Conservation (phyloP, 2,113 vertebrate species). For the Oncorhynchus tshawytscha region DNA sequence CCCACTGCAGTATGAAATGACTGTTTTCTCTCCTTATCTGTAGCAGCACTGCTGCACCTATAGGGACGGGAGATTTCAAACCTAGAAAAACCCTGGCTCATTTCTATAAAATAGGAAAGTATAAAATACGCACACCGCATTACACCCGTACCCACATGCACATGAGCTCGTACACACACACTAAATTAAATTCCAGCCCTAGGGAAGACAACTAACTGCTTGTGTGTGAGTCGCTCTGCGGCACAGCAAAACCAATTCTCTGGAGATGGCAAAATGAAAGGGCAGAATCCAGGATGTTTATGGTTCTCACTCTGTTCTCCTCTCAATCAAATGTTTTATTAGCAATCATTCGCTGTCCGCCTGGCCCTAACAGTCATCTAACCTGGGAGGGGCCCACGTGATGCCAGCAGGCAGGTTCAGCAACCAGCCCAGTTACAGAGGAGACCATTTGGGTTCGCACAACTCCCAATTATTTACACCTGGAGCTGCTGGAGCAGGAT, state of each 20-base stretch:
- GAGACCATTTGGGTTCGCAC: slow-evolving; percentile 28
- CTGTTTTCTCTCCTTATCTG: slow-evolving; percentile 41
- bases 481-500: slow-evolving; percentile 32
- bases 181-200: slow-evolving; percentile 79
- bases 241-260: slow-evolving; percentile 76
- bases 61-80: slow-evolving; percentile 26
- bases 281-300: slow-evolving; percentile 76
- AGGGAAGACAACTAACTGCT: slow-evolving; percentile 73
- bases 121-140: slow-evolving; percentile 21
- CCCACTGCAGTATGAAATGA: slow-evolving; percentile 45
- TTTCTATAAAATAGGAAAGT: slow-evolving; percentile 21
- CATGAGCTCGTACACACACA: not conserved
- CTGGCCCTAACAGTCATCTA: slow-evolving; percentile 69
- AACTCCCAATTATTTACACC: slow-evolving; percentile 59
- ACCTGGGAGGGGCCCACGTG: slow-evolving; percentile 45
- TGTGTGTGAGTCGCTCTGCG: slow-evolving; percentile 69
- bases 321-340: slow-evolving; percentile 82
- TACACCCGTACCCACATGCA: not conserved
- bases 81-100: slow-evolving; percentile 42
- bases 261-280: slow-evolving; percentile 76
- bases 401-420: slow-evolving; percentile 48
- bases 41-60: slow-evolving; percentile 16
- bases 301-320: slow-evolving; percentile 69
- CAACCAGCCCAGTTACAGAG: slow-evolving; percentile 33
- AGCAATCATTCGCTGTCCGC: slow-evolving; percentile 70